A percentile compares a stretch with the other conserved stretches of the same genome.
Evolutionary conservation across 64 coral and sea anemone species (phyloP).

Genomic region (Orbicella faveolata): DNA sequence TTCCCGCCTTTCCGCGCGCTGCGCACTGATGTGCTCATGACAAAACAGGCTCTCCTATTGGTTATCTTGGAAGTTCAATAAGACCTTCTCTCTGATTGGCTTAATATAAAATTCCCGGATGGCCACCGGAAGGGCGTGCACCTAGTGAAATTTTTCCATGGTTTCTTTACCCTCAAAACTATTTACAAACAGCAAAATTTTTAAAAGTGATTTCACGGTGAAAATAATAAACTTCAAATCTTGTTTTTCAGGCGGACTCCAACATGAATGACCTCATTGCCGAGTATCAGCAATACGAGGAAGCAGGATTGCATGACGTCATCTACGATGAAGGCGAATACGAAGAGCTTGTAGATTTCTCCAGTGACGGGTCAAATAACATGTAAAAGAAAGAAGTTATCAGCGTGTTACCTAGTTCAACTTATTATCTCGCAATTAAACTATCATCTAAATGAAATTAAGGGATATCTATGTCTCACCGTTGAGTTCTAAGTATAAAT

Average conservation of each 20-base stretch:
- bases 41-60: background rate
- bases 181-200: no score
- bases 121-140: no score
- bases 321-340: conserved; percentile 42
- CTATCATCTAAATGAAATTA: background rate
- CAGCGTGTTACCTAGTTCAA: background rate
- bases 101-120: background rate
- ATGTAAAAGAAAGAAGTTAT: background rate
- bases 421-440: background rate
- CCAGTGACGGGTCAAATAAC: background rate
- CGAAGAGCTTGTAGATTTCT: conserved; percentile 66
- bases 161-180: no score
- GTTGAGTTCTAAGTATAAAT: no score
- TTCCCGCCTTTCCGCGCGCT: conserved; percentile 22
- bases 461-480: no score
- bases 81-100: background rate
- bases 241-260: conserved; percentile 72
- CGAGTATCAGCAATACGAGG: conserved; percentile 89
- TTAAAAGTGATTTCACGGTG: background rate
- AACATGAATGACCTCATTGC: conserved; percentile 86
- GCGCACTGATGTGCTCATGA: background rate
- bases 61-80: background rate
- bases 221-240: background rate
- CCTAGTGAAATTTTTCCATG: no score
- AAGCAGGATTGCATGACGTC: conserved; percentile 49